Conservation (phyloP, 2,888 invertebrate species). For the Eucriotettix oculatus region DNA sequence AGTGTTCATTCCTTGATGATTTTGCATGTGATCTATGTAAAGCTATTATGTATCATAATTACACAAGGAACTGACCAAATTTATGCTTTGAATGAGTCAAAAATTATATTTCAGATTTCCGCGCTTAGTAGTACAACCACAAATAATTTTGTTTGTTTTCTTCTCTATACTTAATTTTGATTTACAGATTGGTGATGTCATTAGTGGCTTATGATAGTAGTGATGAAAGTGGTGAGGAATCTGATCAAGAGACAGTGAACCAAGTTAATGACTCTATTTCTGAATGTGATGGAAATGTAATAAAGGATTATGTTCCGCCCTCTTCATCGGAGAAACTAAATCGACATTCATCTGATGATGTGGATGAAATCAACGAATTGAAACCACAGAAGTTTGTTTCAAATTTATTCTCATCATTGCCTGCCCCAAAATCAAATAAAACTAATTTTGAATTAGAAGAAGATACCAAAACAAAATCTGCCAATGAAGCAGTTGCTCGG, state of each 20-base stretch:
- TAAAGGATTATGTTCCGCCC: constrained; percentile 8
- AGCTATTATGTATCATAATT: too few relatives aligned
- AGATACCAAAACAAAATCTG: constrained; percentile 41
- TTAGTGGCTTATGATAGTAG: constrained; percentile 43
- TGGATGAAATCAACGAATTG: background rate
- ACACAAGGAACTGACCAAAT: too few relatives aligned
- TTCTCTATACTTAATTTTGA: background rate
- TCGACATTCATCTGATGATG: background rate
- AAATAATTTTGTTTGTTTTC: background rate
- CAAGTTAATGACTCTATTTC: constrained; percentile 20
- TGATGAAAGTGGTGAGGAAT: constrained; percentile 27
- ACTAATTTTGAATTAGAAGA: constrained; percentile 24
- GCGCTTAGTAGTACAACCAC: too few relatives aligned
- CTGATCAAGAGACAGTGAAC: constrained; percentile 16
- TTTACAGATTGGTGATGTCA: constrained; percentile 29
- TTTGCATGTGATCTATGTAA: too few relatives aligned
- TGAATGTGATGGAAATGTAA: constrained; percentile 3
- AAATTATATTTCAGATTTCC: too few relatives aligned
- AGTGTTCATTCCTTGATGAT: too few relatives aligned
- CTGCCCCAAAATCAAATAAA: constrained; percentile 27
- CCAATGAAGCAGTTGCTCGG: constrained; percentile 20
- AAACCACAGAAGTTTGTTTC: background rate
- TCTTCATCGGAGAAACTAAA: background rate
- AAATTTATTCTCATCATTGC: constrained; percentile 21
- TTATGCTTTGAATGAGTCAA: too few relatives aligned